Evolutionary conservation across 23 tunicate genomes (phyloP).

Genomic region (Pegea sp.): DNA sequence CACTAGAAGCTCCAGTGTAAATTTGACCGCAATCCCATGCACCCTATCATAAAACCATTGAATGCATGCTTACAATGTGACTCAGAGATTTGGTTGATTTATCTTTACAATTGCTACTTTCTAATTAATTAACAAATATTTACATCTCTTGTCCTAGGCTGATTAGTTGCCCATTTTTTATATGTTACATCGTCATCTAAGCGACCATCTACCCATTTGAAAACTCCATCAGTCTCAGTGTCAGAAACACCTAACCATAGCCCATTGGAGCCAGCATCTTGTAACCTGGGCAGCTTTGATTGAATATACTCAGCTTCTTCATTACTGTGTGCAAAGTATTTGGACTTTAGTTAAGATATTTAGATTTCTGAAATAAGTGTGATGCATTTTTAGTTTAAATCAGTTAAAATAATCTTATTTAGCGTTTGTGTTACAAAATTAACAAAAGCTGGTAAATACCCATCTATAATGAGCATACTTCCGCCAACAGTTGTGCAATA

Average conservation of each 20-base stretch:
- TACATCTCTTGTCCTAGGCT: conserved; percentile 43
- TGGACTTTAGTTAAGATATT: too few relatives aligned
- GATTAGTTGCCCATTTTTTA: conserved; percentile 43
- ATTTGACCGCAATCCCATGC: conserved; percentile 94
- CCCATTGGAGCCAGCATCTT: conserved; percentile 42
- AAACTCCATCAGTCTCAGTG: conserved; percentile 55
- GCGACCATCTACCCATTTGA: conserved; percentile 53
- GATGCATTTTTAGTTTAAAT: too few relatives aligned
- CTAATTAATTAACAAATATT: not conserved
- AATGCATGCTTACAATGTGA: too few relatives aligned
- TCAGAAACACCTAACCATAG: conserved; percentile 95
- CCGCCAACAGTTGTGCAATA: conserved; percentile 55
- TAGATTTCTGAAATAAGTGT: too few relatives aligned
- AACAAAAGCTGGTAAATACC: too few relatives aligned
- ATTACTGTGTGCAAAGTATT: conserved; percentile 8
- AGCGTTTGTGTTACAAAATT: too few relatives aligned
- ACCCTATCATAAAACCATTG: too few relatives aligned
- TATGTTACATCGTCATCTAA: conserved; percentile 8
- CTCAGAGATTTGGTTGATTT: too few relatives aligned
- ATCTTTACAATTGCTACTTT: not conserved
- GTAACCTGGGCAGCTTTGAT: conserved; percentile 27
- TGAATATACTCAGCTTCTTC: conserved; percentile 43
- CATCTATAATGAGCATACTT: conserved; percentile 27
- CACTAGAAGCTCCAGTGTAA: conserved; percentile 43
- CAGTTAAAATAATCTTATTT: too few relatives aligned